Percentiles rank a stretch among this genome's conserved stretches.
These are phyloP conservation scores for Drosophila ohnishii DNA, from an alignment of 1,140 invertebrate genomes.

Conservation along the genomic window DNA sequence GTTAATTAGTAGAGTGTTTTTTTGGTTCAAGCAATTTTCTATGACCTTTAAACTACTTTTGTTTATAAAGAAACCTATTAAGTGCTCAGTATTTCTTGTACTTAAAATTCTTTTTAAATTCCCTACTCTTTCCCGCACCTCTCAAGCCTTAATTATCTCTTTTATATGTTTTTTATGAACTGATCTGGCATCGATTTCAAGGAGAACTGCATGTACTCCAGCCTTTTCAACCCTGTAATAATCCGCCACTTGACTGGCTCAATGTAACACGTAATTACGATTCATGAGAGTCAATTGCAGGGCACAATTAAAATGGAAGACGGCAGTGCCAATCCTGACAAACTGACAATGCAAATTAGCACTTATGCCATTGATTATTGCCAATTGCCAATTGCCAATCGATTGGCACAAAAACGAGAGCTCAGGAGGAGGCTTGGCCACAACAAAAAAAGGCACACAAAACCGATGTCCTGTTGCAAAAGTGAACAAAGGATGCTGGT, in stretches of 20 bases:
- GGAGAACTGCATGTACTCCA: not conserved
- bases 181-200: constrained; percentile 7
- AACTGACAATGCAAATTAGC: constrained; percentile 72
- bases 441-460: constrained; percentile 30
- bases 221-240: constrained; percentile 22
- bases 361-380: constrained; percentile 75
- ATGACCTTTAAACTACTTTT: not conserved
- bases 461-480: constrained; percentile 45
- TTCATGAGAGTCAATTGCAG: constrained; percentile 42
- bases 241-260: constrained; percentile 33
- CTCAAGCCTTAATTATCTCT: constrained; percentile 3
- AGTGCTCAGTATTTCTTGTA: no score
- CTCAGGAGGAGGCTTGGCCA: constrained; percentile 27
- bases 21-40: not conserved
- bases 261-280: constrained; percentile 46
- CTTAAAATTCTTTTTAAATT: no score
- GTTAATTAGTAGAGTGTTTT: constrained; percentile 7
- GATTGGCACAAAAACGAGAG: constrained; percentile 48
- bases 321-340: constrained; percentile 34
- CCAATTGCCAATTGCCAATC: constrained; percentile 75
- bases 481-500: constrained; percentile 30
- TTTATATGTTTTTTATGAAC: constrained; percentile 4
- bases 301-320: constrained; percentile 41
- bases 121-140: no score
- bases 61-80: not conserved